Evolutionary conservation across 2,113 vertebrate genomes (phyloP).

Genomic region (Oryzias curvinotus): DNA sequence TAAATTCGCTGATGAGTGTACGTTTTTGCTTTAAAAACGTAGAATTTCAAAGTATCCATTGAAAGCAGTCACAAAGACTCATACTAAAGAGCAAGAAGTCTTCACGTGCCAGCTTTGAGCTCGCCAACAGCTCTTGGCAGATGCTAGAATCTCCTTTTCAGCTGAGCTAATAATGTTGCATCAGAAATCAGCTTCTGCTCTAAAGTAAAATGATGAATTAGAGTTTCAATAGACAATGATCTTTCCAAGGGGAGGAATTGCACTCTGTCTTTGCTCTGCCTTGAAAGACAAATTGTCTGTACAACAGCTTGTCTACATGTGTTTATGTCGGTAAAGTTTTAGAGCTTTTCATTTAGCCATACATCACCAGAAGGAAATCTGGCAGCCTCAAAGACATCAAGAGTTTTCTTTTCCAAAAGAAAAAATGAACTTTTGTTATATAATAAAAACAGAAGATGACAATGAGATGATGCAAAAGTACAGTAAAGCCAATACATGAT

Average conservation of each 20-base stretch:
- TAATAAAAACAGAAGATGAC: slow-evolving; percentile 1
- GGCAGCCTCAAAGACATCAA: slow-evolving; percentile 1
- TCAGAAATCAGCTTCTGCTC: slow-evolving; percentile 28
- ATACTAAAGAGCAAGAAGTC: too few relatives aligned
- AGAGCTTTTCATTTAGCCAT: slow-evolving; percentile 15
- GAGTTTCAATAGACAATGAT: slow-evolving; percentile 45
- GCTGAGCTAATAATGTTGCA: slow-evolving; percentile 42
- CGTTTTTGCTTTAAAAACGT: too few relatives aligned
- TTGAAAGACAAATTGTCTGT: slow-evolving; percentile 20
- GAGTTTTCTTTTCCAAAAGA: slow-evolving; percentile 3
- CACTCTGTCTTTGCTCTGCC: slow-evolving; percentile 21
- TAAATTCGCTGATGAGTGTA: too few relatives aligned
- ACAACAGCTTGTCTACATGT: slow-evolving; percentile 23
- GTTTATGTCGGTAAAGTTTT: slow-evolving; percentile 17
- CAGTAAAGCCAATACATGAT: too few relatives aligned
- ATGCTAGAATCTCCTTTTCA: slow-evolving; percentile 58
- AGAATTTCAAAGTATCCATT: too few relatives aligned
- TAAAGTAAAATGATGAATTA: slow-evolving; percentile 70
- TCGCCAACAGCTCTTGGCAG: slow-evolving; percentile 43
- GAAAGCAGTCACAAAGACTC: too few relatives aligned
- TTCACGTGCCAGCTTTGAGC: neutral
- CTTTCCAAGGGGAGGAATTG: slow-evolving; percentile 27
- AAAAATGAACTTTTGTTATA: neutral
- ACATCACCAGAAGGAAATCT: slow-evolving; percentile 4
- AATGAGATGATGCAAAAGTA: neutral